Conservation (phyloP, 2,797 vertebrate genomes). For the Brachyrhaphis roseni region DNA sequence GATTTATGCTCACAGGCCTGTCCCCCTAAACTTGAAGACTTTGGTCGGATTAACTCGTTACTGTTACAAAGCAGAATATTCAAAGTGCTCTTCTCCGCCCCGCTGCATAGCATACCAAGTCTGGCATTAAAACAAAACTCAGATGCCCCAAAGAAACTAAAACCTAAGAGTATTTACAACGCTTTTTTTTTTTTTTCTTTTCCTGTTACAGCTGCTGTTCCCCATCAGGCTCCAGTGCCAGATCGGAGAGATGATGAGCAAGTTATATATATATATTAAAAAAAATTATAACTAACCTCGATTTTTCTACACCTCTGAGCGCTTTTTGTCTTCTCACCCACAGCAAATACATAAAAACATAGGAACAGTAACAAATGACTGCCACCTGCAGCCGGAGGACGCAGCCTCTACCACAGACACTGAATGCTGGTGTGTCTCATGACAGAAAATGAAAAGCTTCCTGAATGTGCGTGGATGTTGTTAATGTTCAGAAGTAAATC, state of each 20-base stretch:
- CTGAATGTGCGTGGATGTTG: background rate
- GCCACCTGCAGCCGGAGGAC: constrained; percentile 21
- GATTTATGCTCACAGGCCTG: constrained; percentile 1
- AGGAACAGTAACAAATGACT: constrained; percentile 6
- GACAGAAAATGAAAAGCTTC: constrained; percentile 6
- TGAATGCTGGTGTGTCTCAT: constrained; percentile 49
- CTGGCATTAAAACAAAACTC: constrained; percentile 35
- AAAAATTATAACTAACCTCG: constrained; percentile 15
- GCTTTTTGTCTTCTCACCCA: constrained; percentile 15
- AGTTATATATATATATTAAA: background rate
- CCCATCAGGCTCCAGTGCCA: background rate
- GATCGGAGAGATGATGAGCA: background rate
- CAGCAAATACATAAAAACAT: constrained; percentile 40
- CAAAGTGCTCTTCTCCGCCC: constrained; percentile 33
- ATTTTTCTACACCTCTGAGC: constrained; percentile 23
- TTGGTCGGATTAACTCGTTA: constrained; percentile 13
- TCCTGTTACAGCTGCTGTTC: constrained; percentile 15
- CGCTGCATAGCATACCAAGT: constrained; percentile 45
- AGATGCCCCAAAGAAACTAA: constrained; percentile 44
- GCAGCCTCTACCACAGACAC: constrained; percentile 39
- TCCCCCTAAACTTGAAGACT: constrained; percentile 33
- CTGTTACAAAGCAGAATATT: constrained; percentile 8
- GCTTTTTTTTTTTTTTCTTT: constrained; percentile 3
- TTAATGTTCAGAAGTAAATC: constrained; percentile 2
- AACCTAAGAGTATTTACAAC: constrained; percentile 70